phyloP scores from a whole-genome alignment of 2,888 invertebrate species.

The Anorthoa munda region DNA sequence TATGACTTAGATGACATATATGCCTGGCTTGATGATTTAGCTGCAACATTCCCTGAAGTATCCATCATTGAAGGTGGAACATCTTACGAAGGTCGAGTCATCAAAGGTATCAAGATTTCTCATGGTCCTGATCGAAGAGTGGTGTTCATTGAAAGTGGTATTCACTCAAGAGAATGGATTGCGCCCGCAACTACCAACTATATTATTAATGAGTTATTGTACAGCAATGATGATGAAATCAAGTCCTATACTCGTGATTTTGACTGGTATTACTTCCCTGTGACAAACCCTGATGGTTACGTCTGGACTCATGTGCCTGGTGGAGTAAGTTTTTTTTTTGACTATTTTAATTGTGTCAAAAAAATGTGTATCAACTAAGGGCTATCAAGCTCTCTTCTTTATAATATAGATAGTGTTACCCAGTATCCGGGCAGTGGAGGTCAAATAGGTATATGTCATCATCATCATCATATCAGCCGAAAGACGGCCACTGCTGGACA shows the following conservation, averaged over 20 bases:
- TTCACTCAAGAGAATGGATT: slow-evolving; percentile 95
- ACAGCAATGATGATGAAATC: slow-evolving; percentile 86
- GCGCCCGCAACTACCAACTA: slow-evolving; percentile 92
- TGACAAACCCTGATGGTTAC: slow-evolving; percentile 95
- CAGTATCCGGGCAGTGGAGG: too few relatives aligned
- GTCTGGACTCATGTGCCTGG: slow-evolving; percentile 91
- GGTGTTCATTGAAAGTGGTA: slow-evolving; percentile 89
- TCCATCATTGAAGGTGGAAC: slow-evolving; percentile 82
- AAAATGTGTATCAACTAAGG: too few relatives aligned
- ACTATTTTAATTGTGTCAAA: too few relatives aligned
- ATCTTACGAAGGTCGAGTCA: slow-evolving; percentile 85
- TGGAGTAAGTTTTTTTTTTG: slow-evolving; percentile 75
- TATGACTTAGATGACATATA: slow-evolving; percentile 91
- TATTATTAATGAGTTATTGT: slow-evolving; percentile 91
- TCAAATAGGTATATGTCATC: too few relatives aligned
- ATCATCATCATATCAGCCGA: too few relatives aligned
- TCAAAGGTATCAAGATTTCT: slow-evolving; percentile 88
- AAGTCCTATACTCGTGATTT: slow-evolving; percentile 88
- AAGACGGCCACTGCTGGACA: too few relatives aligned
- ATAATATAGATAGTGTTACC: too few relatives aligned
- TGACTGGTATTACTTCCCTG: slow-evolving; percentile 95
- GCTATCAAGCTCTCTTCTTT: too few relatives aligned
- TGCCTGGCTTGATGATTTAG: slow-evolving; percentile 90
- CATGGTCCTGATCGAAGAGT: slow-evolving; percentile 79
- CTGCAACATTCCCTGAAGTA: slow-evolving; percentile 82